Percentiles rank a stretch among this genome's conserved stretches.
These are phyloP conservation scores for Notarius quadriscutis DNA, from an alignment of 2,113 vertebrate species.

Conservation along the genomic window DNA sequence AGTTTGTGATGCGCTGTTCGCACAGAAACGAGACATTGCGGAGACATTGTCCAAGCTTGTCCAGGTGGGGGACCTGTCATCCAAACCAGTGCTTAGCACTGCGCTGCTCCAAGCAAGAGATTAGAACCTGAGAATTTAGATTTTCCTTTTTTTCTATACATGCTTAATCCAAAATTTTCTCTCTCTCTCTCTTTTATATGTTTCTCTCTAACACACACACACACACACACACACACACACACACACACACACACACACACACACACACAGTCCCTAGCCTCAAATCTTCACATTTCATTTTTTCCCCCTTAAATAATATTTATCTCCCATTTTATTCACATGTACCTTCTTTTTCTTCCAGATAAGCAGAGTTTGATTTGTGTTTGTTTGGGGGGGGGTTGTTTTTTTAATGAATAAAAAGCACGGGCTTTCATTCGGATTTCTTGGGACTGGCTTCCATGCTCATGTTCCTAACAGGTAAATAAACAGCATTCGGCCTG, in stretches of 20 bases:
- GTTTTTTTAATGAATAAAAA: constrained; percentile 51
- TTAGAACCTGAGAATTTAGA: constrained; percentile 73
- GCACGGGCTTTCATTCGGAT: constrained; percentile 43
- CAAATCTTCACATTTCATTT: constrained; percentile 60
- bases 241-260: background rate
- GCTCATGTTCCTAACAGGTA: constrained; percentile 52
- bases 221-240: no score
- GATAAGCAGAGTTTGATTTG: constrained; percentile 57
- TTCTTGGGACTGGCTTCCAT: constrained; percentile 46
- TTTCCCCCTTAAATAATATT: constrained; percentile 57
- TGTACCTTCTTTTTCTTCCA: constrained; percentile 56
- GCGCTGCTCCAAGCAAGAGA: constrained; percentile 74
- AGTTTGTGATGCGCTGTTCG: constrained; percentile 73
- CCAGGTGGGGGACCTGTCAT: constrained; percentile 84
- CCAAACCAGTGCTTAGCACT: constrained; percentile 75
- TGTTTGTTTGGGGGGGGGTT: constrained; percentile 42
- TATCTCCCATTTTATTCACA: constrained; percentile 64
- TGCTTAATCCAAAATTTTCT: constrained; percentile 69
- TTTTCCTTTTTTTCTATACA: constrained; percentile 61
- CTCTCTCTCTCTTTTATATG: constrained; percentile 43
- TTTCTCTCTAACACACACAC: constrained; percentile 33
- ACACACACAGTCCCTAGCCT: constrained; percentile 31
- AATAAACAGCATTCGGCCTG: constrained; percentile 53
- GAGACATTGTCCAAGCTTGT: constrained; percentile 83
- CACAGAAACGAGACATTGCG: constrained; percentile 76